phyloP scores from a whole-genome alignment of 1,140 invertebrate genomes.

The Euura lappo region DNA sequence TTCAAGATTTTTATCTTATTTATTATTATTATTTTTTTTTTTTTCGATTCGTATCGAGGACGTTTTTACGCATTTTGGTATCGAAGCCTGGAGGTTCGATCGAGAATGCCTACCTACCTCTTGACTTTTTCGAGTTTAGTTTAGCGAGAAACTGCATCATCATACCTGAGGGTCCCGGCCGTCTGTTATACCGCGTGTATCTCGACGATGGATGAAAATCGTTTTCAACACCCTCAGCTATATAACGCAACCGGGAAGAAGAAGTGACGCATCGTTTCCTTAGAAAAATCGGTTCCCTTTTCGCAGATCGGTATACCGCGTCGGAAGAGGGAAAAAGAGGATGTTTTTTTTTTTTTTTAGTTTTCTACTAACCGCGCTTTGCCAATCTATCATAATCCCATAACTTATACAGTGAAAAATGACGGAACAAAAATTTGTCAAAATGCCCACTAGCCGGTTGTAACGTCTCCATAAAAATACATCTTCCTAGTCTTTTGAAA shows the following conservation, averaged over 20 bases:
- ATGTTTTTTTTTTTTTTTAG: too few species aligned
- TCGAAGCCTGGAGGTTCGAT: background rate
- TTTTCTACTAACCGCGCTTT: too few species aligned
- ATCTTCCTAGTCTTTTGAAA: background rate
- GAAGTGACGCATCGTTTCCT: background rate
- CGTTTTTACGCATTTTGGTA: too few species aligned
- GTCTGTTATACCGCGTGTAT: background rate
- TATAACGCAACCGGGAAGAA: background rate
- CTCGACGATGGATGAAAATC: background rate
- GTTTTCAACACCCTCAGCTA: background rate
- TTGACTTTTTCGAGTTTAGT: background rate
- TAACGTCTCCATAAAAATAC: conserved; percentile 6
- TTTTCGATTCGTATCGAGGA: too few species aligned
- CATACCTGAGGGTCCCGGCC: background rate
- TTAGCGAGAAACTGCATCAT: background rate
- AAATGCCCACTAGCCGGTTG: background rate
- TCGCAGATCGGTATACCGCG: background rate
- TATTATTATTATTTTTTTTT: too few species aligned
- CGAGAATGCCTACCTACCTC: background rate
- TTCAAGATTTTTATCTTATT: background rate
- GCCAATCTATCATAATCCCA: background rate
- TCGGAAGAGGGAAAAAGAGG: too few species aligned
- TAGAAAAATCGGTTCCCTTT: conserved; percentile 1
- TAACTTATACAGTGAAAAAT: background rate
- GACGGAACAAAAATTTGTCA: conserved; percentile 1